phyloP scores from a whole-genome alignment of 1,140 invertebrate genomes.

The Caenorhabditis latens region DNA sequence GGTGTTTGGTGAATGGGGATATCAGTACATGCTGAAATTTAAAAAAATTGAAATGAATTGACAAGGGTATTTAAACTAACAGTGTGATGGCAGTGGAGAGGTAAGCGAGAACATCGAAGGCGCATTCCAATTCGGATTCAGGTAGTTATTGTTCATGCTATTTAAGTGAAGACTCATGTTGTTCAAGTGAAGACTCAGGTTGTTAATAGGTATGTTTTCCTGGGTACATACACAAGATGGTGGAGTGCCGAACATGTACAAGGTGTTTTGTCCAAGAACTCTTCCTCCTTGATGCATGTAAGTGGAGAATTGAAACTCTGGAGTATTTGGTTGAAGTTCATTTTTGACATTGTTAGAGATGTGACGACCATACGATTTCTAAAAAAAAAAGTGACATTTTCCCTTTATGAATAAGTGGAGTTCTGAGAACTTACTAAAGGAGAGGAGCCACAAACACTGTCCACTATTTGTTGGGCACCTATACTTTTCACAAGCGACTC shows the following conservation, averaged over 20 bases:
- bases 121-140: neutral
- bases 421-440: neutral
- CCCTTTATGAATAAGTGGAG: neutral
- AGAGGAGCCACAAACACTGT: conserved; percentile 13
- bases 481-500: conserved; percentile 22
- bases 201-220: conserved; percentile 16
- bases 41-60: too few relatives aligned
- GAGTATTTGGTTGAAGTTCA: conserved; percentile 5
- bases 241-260: conserved; percentile 22
- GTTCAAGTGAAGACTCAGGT: neutral
- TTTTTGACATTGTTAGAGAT: conserved; percentile 2
- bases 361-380: conserved; percentile 13
- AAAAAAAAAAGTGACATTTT: neutral
- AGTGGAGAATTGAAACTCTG: conserved; percentile 25
- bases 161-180: neutral
- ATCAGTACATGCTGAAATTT: conserved; percentile 11
- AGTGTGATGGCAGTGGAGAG: neutral
- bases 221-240: neutral
- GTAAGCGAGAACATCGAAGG: neutral
- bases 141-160: conserved; percentile 28
- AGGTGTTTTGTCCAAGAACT: conserved; percentile 17
- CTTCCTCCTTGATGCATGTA: conserved; percentile 24
- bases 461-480: conserved; percentile 42
- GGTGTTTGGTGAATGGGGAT: conserved; percentile 5
- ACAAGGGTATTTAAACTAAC: neutral